phyloP scores from a whole-genome alignment of 2,113 vertebrate species.

The Entomyzon cyanotis region DNA sequence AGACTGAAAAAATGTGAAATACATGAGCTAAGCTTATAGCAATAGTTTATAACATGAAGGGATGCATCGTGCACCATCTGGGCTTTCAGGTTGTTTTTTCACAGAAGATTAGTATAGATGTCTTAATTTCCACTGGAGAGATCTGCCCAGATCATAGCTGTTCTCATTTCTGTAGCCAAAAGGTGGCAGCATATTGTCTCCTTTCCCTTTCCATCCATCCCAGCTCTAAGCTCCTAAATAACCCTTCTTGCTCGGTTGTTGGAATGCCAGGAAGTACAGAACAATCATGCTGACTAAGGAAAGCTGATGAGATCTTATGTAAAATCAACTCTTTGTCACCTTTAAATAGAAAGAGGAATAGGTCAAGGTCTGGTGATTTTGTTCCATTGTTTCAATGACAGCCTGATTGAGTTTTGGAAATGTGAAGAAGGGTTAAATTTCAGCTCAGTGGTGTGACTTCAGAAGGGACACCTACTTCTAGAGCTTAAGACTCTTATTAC shows the following conservation, averaged over 20 bases:
- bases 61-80: not conserved
- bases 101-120: not conserved
- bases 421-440: slow-evolving; percentile 17
- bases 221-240: not conserved
- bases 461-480: not conserved
- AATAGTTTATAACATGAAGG: not conserved
- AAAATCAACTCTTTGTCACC: slow-evolving; percentile 38
- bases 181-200: slow-evolving; percentile 65
- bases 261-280: not conserved
- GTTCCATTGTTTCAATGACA: not conserved
- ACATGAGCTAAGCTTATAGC: not conserved
- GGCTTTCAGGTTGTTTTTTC: not conserved
- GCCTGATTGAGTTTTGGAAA: not conserved
- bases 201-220: not conserved
- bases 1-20: not conserved
- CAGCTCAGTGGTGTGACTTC: not conserved
- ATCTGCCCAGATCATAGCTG: not conserved
- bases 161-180: slow-evolving; percentile 43
- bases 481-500: not conserved
- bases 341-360: slow-evolving; percentile 23
- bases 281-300: slow-evolving; percentile 51
- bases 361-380: not conserved
- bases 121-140: not conserved
- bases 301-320: not conserved
- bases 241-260: slow-evolving; percentile 7